Base-by-base conservation (phyloP, 2,888 invertebrate genomes). In the Calameuta filiformis region DNA sequence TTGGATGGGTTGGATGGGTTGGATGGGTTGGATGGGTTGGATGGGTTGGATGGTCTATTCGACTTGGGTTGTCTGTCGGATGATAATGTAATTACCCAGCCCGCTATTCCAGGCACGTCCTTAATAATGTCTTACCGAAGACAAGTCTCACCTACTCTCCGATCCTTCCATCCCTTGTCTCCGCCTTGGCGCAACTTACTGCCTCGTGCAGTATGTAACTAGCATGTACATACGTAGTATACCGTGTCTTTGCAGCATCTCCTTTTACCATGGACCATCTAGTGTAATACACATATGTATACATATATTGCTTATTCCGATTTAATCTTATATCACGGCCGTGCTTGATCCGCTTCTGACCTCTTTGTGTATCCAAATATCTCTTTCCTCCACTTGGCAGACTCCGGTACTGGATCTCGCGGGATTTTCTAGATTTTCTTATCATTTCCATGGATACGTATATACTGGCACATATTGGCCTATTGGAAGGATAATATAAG, bases 121-220 rank as follows among this genome's bases (percentile, higher is more conserved):
- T 85, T 85, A 85, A 85, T 85, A 85, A 85, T 85, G 83, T 84
- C 85, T 84, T 82, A 79, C 83, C 83, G 81, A 84, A 84, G 85
- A 85, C 84, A 83, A 79, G 79, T 79, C 76, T 79, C 79, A 76
- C 76, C 79, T 79, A 76, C 76, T 76, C 79, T 76, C 56, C 76
- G 76, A 79, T 79, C 79, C 79, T 56, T 81, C 75, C 83, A 78
- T 76, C 77, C 71, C 79, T 76, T 81, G 80, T 74, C 73, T 75
- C 79, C 78, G 69, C 79, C 76, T 56, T 78, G 35, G 40, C 30
- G 73, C 73, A 68, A 76, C 73, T 75, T 76, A 73, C 76, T 79
- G 40, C 77, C 35, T 79, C 73, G 40, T 75, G 78, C 77, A 77
- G 76, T 56, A 0, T 40, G 56, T 56, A 56, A 56, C 56, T 56